Base-by-base conservation (phyloP, 1,140 invertebrate species). In the Nasonia giraulti region DNA sequence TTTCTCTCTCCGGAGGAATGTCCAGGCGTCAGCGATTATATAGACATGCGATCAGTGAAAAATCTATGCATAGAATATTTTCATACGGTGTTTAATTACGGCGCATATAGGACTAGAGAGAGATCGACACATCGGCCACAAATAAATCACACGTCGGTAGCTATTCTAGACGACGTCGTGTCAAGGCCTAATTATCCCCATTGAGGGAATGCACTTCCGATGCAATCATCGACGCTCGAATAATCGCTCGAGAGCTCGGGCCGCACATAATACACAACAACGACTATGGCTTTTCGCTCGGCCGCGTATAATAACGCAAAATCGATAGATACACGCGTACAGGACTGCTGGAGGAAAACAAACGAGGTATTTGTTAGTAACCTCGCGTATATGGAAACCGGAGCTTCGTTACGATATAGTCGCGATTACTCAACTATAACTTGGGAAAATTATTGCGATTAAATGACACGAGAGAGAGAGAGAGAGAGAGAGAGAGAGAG, bases 101-200 rank as follows among this genome's bases (percentile, higher is more conserved):
- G 5, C 5, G 33, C 27, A 27, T 37, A 6, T 5, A 37, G 33
- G 33, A 37, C 33, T 37, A 2, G 17, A 17, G 33, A 3, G 40
- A 27, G 27, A 31, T 37, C 7, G 31, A 20, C 7, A 20, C 7
- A 66, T 37, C 33, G 62, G 40, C 27, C 55, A 40, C 23, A 68
- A 79, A 37, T 79, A 33, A 79, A 79, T 79, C 62, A 68, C 33
- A 14, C 55, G 7, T 62, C 40, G 8, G 5, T 62, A 17, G 20
- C 17, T n/a, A 62, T n/a, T 0, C 44, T 4, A 14, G 77, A 14
- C 55, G 10, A 68, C 8, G 17, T 0, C 47, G 66, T 71, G 40
- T 71, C 40, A 80, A 73, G 68, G n/a, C n/a, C 79, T 73, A 50
- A 73, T 50, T 81, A 71, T 71, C 68, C 23, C 66, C 12, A 81